Evolutionary conservation across 53 echinoderm and acorn worm species (phyloP).

Genomic region (Pentamera pediparva): DNA sequence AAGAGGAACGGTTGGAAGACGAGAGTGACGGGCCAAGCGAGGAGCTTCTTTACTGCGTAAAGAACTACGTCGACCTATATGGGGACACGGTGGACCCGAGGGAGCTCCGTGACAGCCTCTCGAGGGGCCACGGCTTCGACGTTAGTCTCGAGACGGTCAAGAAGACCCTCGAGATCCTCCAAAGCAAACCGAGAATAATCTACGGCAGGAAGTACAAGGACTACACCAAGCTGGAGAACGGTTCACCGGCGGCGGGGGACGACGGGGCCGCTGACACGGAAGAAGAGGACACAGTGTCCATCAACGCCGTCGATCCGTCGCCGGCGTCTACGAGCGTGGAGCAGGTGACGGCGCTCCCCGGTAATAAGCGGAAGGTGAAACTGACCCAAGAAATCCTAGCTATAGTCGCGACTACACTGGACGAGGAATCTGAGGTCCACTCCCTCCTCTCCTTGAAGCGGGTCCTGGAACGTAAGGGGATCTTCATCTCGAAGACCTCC

Average conservation of each 20-base stretch:
- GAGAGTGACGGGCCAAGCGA: too few species aligned
- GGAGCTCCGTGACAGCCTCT: background rate
- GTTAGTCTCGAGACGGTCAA: slow-evolving; percentile 44
- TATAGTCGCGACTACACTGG: slow-evolving; percentile 49
- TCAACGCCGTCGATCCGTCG: too few species aligned
- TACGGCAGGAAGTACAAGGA: too few species aligned
- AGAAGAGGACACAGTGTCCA: background rate
- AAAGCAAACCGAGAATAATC: background rate
- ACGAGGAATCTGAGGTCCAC: slow-evolving; percentile 26
- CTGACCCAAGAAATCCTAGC: slow-evolving; percentile 49
- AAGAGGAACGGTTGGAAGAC: too few species aligned
- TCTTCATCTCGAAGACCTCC: slow-evolving; percentile 60
- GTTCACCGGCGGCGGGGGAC: slow-evolving; percentile 8
- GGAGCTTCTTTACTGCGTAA: background rate
- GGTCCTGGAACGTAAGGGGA: slow-evolving; percentile 44
- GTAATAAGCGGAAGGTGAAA: slow-evolving; percentile 31
- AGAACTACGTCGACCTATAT: background rate
- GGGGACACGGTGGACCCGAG: background rate
- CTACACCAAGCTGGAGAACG: background rate
- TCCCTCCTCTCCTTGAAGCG: slow-evolving; percentile 25
- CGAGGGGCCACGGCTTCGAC: slow-evolving; percentile 38
- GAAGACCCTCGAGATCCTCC: background rate
- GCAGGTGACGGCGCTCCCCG: background rate
- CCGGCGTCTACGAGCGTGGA: background rate
- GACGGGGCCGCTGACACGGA: background rate